Evolutionary conservation across 92 coral and sea anemone genomes (phyloP), one percentile per base, ranked within the genome.

Genomic region (Actinostola sp.): DNA sequence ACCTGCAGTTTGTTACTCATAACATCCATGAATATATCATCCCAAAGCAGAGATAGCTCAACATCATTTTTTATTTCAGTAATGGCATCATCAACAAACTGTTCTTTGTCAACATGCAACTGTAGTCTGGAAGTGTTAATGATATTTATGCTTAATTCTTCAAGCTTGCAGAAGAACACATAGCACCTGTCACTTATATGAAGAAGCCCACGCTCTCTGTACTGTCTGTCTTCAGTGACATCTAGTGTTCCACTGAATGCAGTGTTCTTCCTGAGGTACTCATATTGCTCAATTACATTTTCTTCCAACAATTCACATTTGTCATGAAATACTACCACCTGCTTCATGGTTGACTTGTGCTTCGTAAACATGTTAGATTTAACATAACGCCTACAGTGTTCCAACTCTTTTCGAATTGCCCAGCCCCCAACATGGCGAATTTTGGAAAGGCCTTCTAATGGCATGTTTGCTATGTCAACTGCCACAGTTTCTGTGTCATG

Each of bases 381-480:
- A 0, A 72, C 50, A 38, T 30, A 53, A 24, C 52, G 29, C 1
- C 75, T 9, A 6, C 72, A 63, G 0, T 60, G 26, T 25, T 54
- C 61, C 20, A 63, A 60, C 25, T 65, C 52, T 21, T 54, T 72
- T 30, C 63, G 20, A 1, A 72, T 16, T 0, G 60, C 62, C 86
- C 67, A 64, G 8, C 73, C 80, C 28, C 73, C 79, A 51, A 71
- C 58, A 71, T 80, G 58, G 0, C 79, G 44, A 11, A 36, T 10
- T 36, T 80, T 80, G 2, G 73, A 72, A 0, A 45, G 66, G 26
- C 78, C 78, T 61, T 68, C 84, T 0, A 15, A 0, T 14, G 84
- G 72, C 78, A 79, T 79, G 4, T 70, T 63, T 6, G 61, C 21
- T 8, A 65, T 59, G 24, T 48, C 44, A 11, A 62, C 28, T 14